A percentile compares a stretch with the other conserved stretches of the same genome.
These are phyloP conservation scores for Nymphalis io DNA, from an alignment of 1,140 invertebrate genomes.

Conservation along the genomic window DNA sequence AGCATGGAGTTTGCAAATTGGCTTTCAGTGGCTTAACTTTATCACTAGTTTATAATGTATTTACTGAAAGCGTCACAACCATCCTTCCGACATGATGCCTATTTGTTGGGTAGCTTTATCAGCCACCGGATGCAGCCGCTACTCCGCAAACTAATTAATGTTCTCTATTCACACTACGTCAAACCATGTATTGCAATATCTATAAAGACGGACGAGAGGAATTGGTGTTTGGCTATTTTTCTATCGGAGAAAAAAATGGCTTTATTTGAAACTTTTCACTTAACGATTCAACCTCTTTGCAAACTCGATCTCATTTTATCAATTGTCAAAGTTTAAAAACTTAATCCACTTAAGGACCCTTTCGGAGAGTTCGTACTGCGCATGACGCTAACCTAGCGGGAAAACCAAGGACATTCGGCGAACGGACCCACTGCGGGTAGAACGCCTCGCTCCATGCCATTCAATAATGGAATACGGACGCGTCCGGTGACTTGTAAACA, in stretches of 20 bases:
- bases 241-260: conserved; percentile 25
- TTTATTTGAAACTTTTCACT: conserved; percentile 62
- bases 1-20: conserved; percentile 23
- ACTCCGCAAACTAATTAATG: conserved; percentile 41
- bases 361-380: conserved; percentile 65
- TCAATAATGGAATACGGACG: conserved; percentile 57
- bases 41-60: conserved; percentile 27
- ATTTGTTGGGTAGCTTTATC: conserved; percentile 31
- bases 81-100: conserved; percentile 25
- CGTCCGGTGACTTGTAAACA: conserved; percentile 62
- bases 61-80: conserved; percentile 31
- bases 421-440: conserved; percentile 39
- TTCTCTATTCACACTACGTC: conserved; percentile 17
- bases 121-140: conserved; percentile 33
- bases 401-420: conserved; percentile 71
- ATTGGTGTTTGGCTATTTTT: neutral
- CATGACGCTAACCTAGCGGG: conserved; percentile 70
- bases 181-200: conserved; percentile 1
- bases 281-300: conserved; percentile 58
- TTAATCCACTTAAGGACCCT: conserved; percentile 77
- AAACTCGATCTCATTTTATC: conserved; percentile 74
- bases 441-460: conserved; percentile 46
- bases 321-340: conserved; percentile 78
- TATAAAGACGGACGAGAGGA: neutral
- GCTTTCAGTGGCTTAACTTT: conserved; percentile 18